A percentile compares a stretch with the other conserved stretches of the same genome.
Evolutionary conservation across 35 echinoderm and acorn worm species (phyloP).

Genomic region (Amphiura filiformis): DNA sequence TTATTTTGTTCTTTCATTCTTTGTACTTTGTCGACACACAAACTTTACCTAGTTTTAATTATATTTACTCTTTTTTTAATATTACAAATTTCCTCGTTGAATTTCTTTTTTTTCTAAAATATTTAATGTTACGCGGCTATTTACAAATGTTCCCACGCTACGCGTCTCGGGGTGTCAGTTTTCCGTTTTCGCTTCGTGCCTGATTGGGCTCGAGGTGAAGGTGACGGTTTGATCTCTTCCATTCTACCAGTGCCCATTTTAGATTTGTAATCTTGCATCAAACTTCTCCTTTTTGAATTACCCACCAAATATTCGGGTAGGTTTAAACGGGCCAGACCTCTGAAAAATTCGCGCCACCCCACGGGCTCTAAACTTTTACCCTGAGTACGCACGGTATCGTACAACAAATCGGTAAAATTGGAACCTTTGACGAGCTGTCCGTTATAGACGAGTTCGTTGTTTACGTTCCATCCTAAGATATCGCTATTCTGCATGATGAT

Average conservation of each 20-base stretch:
- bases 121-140: no score
- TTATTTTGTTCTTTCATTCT: no score
- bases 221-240: constrained; percentile 18
- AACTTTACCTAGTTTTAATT: no score
- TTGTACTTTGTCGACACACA: no score
- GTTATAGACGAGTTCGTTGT: constrained; percentile 21
- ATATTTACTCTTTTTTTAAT: no score
- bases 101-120: no score
- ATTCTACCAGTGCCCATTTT: neutral
- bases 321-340: neutral
- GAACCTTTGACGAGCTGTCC: neutral
- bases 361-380: neutral
- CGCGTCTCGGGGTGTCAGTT: no score
- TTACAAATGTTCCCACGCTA: no score
- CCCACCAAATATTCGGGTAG: neutral
- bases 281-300: neutral
- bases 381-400: constrained; percentile 11
- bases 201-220: neutral
- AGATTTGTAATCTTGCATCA: neutral
- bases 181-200: neutral
- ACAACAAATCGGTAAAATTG: constrained; percentile 26
- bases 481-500: neutral
- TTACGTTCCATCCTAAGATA: neutral
- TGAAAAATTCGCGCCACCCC: neutral
- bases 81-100: no score